Conservation (phyloP, 2,888 invertebrate genomes). For the Drosophila kanekoi region DNA sequence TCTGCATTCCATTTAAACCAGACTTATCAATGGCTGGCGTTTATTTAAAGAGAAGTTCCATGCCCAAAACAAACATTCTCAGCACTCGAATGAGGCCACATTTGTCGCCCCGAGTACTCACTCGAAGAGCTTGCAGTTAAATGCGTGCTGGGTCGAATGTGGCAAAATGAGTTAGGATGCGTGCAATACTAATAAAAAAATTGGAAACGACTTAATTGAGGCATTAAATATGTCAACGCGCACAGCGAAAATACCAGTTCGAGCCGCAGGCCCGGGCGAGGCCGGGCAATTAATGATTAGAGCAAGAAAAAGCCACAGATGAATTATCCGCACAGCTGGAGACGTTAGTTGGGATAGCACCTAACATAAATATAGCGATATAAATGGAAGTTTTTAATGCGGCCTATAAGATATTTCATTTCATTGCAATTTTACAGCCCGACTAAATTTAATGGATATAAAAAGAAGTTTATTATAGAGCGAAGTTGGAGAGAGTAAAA, state of each 20-base stretch:
- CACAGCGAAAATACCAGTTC: constrained; percentile 15
- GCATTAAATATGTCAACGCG: constrained; percentile 61
- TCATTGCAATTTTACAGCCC: background rate
- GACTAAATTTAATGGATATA: background rate
- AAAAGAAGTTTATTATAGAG: background rate
- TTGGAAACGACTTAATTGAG: constrained; percentile 70
- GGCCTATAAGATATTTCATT: constrained; percentile 9
- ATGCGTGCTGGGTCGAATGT: constrained; percentile 19
- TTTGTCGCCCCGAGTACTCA: constrained; percentile 21
- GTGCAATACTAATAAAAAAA: constrained; percentile 60
- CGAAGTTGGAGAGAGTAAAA: background rate
- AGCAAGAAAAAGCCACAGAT: constrained; percentile 28
- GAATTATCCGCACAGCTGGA: constrained; percentile 40
- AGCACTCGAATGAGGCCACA: constrained; percentile 55
- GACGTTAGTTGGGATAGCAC: constrained; percentile 6
- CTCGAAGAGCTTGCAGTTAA: constrained; percentile 7
- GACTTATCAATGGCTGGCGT: constrained; percentile 32
- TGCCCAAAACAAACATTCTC: constrained; percentile 50
- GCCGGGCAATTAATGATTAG: constrained; percentile 49
- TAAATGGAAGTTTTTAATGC: background rate
- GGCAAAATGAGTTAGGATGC: constrained; percentile 46
- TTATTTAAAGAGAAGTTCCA: constrained; percentile 37
- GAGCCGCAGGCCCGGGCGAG: constrained; percentile 8
- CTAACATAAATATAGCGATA: constrained; percentile 5
- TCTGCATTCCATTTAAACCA: constrained; percentile 22